Evolutionary conservation across 2,888 invertebrate genomes (phyloP), one percentile per base, ranked within the genome.

Genomic region (Actias luna): DNA sequence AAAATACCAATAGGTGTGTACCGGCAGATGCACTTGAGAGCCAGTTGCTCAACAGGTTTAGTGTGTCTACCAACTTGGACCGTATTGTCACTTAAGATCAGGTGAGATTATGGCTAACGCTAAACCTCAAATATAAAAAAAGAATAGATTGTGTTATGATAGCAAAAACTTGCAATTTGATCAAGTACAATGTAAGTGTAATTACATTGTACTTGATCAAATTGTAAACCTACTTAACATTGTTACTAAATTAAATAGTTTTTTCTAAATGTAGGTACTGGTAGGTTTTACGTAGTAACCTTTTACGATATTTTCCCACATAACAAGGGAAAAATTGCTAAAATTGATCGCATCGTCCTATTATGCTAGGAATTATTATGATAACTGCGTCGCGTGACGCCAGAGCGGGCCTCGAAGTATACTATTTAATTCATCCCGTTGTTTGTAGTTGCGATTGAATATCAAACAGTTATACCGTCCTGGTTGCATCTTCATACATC

Each of bases 351-450:
- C 5, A 42, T 1, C 33, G 42, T 16, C 7, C 55, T 55, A 55
- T 55, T 29, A 50, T 63, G 27, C 62, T 63, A 42, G 8, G 67
- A 66, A 65, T 65, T 67, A 66, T 63, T 50, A 50, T 61, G 63
- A 64, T 58, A 50, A 59, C 61, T 31, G 57, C 50, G 63, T 67
- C 61, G 65, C 71, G 67, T 74, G 71, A 66, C 67, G 65, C 61
- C 62, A 39, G 46, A 35, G 39, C 27, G 22, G 39, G 55, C 59
- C 42, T 59, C 31, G 61, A 39, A 39, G 60, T 63, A 35, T 46
- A 60, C 58, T 72, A 71, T 68, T 69, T 71, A 67, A 72, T 69
- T 71, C 69, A 74, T 72, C 63, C 18, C 33, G 57, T 27, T 63
- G 63, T 52, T 64, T 63, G 35, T 66, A 63, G 25, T 62, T 35